Evolutionary conservation across 2,113 vertebrate genomes (phyloP).

Genomic region (Laticauda laticaudata): DNA sequence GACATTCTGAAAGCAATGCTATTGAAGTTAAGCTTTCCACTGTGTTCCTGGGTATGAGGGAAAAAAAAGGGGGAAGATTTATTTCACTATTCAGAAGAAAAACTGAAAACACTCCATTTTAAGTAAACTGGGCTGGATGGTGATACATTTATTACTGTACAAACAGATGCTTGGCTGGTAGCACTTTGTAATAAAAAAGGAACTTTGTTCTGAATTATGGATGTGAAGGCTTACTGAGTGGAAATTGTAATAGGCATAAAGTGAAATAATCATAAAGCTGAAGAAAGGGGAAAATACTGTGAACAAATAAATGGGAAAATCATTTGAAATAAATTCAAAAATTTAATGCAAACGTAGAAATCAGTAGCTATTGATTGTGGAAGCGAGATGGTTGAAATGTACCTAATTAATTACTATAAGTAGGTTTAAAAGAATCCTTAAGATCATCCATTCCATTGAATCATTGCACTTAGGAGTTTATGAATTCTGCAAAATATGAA

Average conservation of each 20-base stretch:
- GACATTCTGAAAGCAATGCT: not conserved
- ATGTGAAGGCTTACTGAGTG: conserved; percentile 40
- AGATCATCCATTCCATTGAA: conserved; percentile 13
- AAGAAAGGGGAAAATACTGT: not conserved
- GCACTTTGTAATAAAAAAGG: conserved; percentile 37
- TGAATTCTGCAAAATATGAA: not conserved
- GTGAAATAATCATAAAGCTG: conserved; percentile 28
- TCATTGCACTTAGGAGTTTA: not conserved
- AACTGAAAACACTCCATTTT: conserved; percentile 9
- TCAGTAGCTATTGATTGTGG: not conserved
- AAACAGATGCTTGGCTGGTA: conserved; percentile 37
- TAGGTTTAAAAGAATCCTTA: not conserved
- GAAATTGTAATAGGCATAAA: conserved; percentile 38
- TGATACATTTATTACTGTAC: conserved; percentile 21
- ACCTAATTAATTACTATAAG: conserved; percentile 1
- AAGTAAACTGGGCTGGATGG: conserved; percentile 27
- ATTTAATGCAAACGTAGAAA: not conserved
- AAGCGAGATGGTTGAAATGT: conserved; percentile 8
- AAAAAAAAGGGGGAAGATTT: fast-evolving
- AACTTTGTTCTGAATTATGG: conserved; percentile 49
- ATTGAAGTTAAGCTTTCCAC: not conserved
- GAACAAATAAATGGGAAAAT: conserved; percentile 23
- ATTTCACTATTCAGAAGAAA: not conserved
- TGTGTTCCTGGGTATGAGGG: not conserved
- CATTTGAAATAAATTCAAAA: conserved; percentile 23